A percentile compares a stretch with the other conserved stretches of the same genome.
phyloP scores from a whole-genome alignment of 2,113 vertebrate species.

The Equus przewalskii region DNA sequence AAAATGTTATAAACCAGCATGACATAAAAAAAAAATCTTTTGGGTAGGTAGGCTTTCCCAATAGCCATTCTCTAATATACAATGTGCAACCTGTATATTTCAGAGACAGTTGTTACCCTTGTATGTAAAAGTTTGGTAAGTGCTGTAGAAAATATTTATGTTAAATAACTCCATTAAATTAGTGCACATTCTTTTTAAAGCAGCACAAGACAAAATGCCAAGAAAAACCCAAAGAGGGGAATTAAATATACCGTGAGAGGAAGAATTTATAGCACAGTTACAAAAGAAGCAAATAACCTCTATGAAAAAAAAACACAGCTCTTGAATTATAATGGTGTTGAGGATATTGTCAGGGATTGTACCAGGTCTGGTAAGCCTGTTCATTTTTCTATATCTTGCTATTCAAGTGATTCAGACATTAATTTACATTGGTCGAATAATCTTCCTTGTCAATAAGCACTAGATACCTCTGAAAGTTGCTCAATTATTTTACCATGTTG shows the following conservation, averaged over 20 bases:
- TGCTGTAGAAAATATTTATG: slow-evolving; percentile 29
- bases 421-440: background rate
- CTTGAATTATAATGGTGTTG: slow-evolving; percentile 58
- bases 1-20: too few species aligned
- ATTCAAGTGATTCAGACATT: background rate
- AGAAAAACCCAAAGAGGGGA: background rate
- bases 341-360: background rate
- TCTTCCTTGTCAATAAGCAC: background rate
- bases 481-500: background rate
- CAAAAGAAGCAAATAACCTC: slow-evolving; percentile 19
- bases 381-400: background rate
- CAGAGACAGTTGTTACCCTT: background rate
- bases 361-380: background rate
- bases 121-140: background rate
- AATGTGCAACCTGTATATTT: background rate
- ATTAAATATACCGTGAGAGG: background rate
- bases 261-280: slow-evolving; percentile 30
- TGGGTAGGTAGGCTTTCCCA: background rate
- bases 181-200: slow-evolving; percentile 12
- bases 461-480: background rate
- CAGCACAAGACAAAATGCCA: slow-evolving; percentile 26
- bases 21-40: background rate
- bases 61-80: background rate
- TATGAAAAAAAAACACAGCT: background rate
- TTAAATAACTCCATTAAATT: background rate